phyloP scores from a whole-genome alignment of 2,888 invertebrate genomes.

The Nomada fabriciana region DNA sequence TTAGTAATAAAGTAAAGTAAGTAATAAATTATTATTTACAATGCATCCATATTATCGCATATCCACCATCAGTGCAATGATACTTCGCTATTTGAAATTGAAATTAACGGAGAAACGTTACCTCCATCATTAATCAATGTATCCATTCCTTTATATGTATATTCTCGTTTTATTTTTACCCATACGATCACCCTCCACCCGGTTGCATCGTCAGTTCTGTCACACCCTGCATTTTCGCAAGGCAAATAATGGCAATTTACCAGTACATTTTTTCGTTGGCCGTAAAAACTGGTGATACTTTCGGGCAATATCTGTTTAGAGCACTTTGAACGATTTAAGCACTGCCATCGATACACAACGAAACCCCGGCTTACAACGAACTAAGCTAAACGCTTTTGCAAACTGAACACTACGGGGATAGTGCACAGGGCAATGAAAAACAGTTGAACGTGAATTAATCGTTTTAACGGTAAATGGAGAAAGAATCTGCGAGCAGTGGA shows the following conservation, averaged over 20 bases:
- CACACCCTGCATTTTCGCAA: not conserved
- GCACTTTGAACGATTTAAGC: constrained; percentile 4
- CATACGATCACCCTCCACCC: too few relatives aligned
- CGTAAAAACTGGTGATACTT: constrained; percentile 13
- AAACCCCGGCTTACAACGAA: not conserved
- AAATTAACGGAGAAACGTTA: too few relatives aligned
- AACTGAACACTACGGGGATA: not conserved
- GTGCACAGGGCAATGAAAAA: not conserved
- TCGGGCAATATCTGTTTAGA: constrained; percentile 1
- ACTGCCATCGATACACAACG: not conserved
- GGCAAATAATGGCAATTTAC: constrained; percentile 7
- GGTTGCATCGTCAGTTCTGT: too few relatives aligned
- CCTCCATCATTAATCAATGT: too few relatives aligned
- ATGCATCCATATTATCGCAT: too few relatives aligned
- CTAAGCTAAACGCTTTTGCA: not conserved
- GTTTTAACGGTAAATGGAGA: not conserved
- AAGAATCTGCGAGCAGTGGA: not conserved
- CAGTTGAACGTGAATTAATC: constrained; percentile 9
- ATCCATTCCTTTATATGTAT: too few relatives aligned
- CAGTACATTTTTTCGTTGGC: constrained; percentile 19
- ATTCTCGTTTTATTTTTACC: too few relatives aligned
- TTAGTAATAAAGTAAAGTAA: too few relatives aligned
- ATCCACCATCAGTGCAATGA: too few relatives aligned
- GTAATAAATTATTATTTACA: too few relatives aligned
- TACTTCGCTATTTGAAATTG: too few relatives aligned